These are phyloP conservation scores for Prosopocoilus inquinatus DNA, from an alignment of 2,888 invertebrate genomes.

Conservation along the genomic window DNA sequence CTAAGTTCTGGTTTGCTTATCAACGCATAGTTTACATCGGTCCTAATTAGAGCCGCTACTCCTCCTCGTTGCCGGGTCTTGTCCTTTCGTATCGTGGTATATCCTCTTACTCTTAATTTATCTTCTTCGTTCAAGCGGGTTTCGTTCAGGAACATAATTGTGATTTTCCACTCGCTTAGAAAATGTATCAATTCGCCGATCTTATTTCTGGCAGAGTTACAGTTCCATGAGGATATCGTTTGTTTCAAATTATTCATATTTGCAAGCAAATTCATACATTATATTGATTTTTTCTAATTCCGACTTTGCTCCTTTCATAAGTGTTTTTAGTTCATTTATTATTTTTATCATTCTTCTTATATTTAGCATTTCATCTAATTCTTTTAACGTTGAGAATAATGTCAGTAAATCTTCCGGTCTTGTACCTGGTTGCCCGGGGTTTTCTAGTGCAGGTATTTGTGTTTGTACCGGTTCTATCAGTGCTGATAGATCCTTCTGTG, in stretches of 20 bases:
- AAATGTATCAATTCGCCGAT: conserved; percentile 16
- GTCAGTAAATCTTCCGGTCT: not conserved
- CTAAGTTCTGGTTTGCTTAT: not conserved
- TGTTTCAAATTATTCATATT: not conserved
- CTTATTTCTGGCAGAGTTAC: conserved; percentile 19
- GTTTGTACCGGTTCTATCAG: not conserved
- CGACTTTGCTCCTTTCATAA: not conserved
- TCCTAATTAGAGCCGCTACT: not conserved
- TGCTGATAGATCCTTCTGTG: not conserved
- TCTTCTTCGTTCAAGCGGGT: conserved; percentile 7
- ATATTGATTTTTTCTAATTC: not conserved
- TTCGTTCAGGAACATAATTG: conserved; percentile 21
- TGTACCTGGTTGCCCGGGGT: not conserved
- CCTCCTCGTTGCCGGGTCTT: not conserved
- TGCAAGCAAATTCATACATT: not conserved
- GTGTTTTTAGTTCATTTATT: not conserved
- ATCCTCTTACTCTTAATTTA: conserved; percentile 10
- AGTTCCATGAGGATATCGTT: conserved; percentile 18
- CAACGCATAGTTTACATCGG: not conserved
- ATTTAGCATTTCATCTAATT: not conserved
- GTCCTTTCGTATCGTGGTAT: not conserved
- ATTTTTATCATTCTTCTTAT: not conserved
- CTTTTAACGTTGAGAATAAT: not conserved
- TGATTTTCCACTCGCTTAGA: conserved; percentile 11
- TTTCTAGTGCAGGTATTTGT: not conserved